Base-by-base conservation (phyloP, 2,888 invertebrate species). In the Homarus gammarus region DNA sequence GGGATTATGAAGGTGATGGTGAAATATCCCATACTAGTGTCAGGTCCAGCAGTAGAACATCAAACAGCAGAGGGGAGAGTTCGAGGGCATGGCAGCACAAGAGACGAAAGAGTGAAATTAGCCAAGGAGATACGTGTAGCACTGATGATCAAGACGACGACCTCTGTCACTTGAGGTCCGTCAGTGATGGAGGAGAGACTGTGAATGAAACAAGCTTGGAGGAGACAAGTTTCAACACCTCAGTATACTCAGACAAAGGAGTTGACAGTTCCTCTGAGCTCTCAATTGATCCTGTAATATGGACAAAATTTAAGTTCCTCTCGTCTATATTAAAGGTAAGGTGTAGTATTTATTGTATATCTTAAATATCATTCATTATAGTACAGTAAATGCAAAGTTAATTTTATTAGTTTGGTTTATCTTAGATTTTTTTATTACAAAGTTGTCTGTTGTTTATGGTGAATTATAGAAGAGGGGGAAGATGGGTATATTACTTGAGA, bases 221-320 rank as follows among this genome's bases (percentile, higher is more conserved):
- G 51, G 88, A 84, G 15, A 83, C 78, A n/a, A 89, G 88, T 49
- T 84, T 89, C n/a, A 81, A 38, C 36, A 83, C 83, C 22, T 84
- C 88, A 12, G 31, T 72, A 27, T 83, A 56, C 70, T 78, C 88
- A 6, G 78, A 89, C 44, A 89, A 64, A 40, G 83, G 40, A 49
- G 79, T 70, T 38, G 75, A 56, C 51, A 89, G 88, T 73, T 84
- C 88, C n/a, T 89, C 88, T 56, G 88, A 84, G 64, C 70, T 89
- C 15, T 89, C 89, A 18, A 33, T 89, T 12, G 85, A 89, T 31
- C 85, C 89, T 27, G 84, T 81, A 15, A 83, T 89, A n/a, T 89
- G 89, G 89, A 89, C 79, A 49, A 89, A 89, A 70, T 89, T 89
- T 75, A 89, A 89, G 68, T 89, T 89, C 27, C 81, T 89, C 31